phyloP scores from a whole-genome alignment of 2,888 invertebrate genomes.

The Phengaris arion region DNA sequence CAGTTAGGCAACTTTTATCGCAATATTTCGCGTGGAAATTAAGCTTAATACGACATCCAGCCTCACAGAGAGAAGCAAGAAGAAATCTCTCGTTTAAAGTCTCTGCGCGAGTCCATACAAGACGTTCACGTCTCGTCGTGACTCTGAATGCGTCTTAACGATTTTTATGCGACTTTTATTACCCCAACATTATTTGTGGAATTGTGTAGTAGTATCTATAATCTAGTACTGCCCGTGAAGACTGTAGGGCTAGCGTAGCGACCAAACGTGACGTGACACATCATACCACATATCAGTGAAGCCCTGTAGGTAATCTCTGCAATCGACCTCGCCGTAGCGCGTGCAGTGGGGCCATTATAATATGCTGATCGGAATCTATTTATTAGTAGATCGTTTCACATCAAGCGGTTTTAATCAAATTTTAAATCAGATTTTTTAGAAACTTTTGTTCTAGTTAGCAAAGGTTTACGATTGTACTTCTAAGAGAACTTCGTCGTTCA shows the following conservation, averaged over 20 bases:
- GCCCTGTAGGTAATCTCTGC: constrained; percentile 51
- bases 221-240: constrained; percentile 44
- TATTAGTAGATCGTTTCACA: constrained; percentile 22
- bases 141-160: constrained; percentile 6
- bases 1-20: no score
- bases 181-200: constrained; percentile 28
- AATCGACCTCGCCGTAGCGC: constrained; percentile 37
- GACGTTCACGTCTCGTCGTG: not conserved
- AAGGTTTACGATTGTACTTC: no score
- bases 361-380: constrained; percentile 12
- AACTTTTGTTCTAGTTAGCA: not conserved
- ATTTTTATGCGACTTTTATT: constrained; percentile 20
- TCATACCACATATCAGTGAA: constrained; percentile 75
- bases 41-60: no score
- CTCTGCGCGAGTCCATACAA: no score
- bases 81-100: no score
- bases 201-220: constrained; percentile 28
- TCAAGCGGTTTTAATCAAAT: constrained; percentile 7
- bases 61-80: no score
- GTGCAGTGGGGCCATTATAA: not conserved
- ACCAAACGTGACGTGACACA: constrained; percentile 74
- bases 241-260: constrained; percentile 52
- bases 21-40: no score
- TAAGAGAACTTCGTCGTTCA: no score
- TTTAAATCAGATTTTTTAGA: not conserved